A percentile compares a stretch with the other conserved stretches of the same genome.
Conservation (phyloP, 2,797 vertebrate species). For the Agapornis canus region DNA sequence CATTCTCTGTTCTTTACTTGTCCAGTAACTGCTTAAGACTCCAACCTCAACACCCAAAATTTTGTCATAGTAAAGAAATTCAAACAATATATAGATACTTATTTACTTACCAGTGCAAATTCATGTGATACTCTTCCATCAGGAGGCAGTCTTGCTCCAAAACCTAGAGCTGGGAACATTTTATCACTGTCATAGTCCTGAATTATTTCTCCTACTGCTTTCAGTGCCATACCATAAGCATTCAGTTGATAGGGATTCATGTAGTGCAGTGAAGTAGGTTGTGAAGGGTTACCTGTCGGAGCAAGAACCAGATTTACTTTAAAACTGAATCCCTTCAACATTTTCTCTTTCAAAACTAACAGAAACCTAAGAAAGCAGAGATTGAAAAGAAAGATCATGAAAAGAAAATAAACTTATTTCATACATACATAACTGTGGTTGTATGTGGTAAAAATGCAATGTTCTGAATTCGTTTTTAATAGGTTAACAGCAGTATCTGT, state of each 20-base stretch:
- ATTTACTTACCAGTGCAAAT: constrained; percentile 91
- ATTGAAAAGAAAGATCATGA: not conserved
- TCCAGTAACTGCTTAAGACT: not conserved
- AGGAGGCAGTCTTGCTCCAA: constrained; percentile 95
- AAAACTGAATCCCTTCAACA: not conserved
- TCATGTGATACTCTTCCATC: constrained; percentile 96
- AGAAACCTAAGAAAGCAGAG: not conserved
- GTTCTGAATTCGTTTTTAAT: not conserved
- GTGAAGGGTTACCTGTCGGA: constrained; percentile 90
- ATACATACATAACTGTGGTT: not conserved
- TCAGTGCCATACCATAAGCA: constrained; percentile 95
- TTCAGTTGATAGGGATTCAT: constrained; percentile 98
- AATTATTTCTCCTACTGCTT: constrained; percentile 96
- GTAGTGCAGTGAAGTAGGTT: constrained; percentile 96
- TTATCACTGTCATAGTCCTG: constrained; percentile 99
- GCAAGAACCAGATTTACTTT: not conserved
- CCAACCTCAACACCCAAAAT: not conserved
- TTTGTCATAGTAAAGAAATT: not conserved
- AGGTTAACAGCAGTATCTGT: not conserved
- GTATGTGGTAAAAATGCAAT: not conserved
- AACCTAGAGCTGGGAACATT: constrained; percentile 98
- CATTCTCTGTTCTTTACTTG: not conserved
- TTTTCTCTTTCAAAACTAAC: not conserved
- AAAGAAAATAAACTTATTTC: not conserved
- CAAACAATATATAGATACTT: not conserved